phyloP scores from a whole-genome alignment of 2,113 vertebrate species.

The Amphiprion ocellaris region DNA sequence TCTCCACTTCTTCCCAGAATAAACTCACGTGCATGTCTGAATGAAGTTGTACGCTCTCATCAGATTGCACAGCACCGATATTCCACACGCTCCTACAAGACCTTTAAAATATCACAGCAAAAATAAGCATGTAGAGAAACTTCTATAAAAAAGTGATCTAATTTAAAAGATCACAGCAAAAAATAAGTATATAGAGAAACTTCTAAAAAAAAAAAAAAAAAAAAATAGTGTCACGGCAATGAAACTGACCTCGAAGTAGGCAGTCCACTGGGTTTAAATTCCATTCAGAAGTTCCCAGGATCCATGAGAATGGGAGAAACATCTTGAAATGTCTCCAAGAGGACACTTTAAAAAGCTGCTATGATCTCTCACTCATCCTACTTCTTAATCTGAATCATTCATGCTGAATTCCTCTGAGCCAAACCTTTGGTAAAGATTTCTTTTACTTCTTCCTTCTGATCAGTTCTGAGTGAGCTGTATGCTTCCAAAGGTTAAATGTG shows the following conservation, averaged over 20 bases:
- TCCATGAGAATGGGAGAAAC: conserved; percentile 79
- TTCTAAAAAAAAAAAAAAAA: too few relatives aligned
- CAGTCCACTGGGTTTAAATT: conserved; percentile 79
- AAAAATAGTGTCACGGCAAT: neutral
- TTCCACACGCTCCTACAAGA: conserved; percentile 87
- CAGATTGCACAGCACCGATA: conserved; percentile 87
- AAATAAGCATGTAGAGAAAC: neutral
- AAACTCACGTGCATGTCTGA: conserved; percentile 86
- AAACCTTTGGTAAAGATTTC: conserved; percentile 10
- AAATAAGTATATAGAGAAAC: too few relatives aligned
- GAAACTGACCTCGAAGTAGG: conserved; percentile 87
- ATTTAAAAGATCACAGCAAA: too few relatives aligned
- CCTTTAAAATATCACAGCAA: conserved; percentile 73
- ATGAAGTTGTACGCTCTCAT: conserved; percentile 88
- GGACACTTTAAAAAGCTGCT: neutral
- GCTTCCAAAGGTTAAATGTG: conserved; percentile 57
- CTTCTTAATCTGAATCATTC: neutral
- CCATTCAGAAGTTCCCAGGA: conserved; percentile 77
- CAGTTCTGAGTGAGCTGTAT: neutral
- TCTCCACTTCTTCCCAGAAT: neutral
- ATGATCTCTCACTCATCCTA: conserved; percentile 13
- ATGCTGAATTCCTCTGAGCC: conserved; percentile 13
- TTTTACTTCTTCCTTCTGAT: conserved; percentile 29
- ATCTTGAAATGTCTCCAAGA: conserved; percentile 35
- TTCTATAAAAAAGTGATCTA: too few relatives aligned